These are phyloP conservation scores for Wiebesia pumilae DNA, from an alignment of 1,140 invertebrate species.

Conservation along the genomic window DNA sequence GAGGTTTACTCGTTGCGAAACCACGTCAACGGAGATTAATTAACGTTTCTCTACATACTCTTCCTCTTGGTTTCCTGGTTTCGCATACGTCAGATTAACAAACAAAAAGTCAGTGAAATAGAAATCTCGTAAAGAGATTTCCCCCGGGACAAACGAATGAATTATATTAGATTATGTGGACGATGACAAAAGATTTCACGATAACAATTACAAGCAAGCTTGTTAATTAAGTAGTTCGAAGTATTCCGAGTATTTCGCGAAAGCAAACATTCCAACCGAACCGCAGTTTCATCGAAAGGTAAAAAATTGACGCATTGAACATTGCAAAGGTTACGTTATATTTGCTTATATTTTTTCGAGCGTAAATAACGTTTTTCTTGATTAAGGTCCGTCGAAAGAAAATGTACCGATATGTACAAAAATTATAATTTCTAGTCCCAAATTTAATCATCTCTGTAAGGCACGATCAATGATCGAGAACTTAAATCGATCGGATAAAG, in stretches of 20 bases:
- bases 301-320: not conserved
- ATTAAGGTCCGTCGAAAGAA: too few relatives aligned
- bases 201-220: not conserved
- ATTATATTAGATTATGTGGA: not conserved
- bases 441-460: not conserved
- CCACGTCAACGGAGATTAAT: conserved; percentile 18
- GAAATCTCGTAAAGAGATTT: conserved; percentile 5
- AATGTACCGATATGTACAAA: too few relatives aligned
- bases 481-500: not conserved
- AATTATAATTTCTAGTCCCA: too few relatives aligned
- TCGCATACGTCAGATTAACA: conserved; percentile 38
- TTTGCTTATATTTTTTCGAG: not conserved
- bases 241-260: not conserved
- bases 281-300: not conserved
- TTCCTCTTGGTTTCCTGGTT: not conserved
- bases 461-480: not conserved
- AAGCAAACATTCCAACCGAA: not conserved
- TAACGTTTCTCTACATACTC: not conserved
- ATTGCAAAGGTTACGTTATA: not conserved
- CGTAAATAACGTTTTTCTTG: too few relatives aligned
- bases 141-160: conserved; percentile 1
- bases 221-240: not conserved
- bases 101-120: conserved; percentile 14
- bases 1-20: conserved; percentile 41
- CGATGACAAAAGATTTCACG: not conserved